Evolutionary conservation across 2,888 invertebrate genomes (phyloP).

Genomic region (Xestobium rufovillosum): DNA sequence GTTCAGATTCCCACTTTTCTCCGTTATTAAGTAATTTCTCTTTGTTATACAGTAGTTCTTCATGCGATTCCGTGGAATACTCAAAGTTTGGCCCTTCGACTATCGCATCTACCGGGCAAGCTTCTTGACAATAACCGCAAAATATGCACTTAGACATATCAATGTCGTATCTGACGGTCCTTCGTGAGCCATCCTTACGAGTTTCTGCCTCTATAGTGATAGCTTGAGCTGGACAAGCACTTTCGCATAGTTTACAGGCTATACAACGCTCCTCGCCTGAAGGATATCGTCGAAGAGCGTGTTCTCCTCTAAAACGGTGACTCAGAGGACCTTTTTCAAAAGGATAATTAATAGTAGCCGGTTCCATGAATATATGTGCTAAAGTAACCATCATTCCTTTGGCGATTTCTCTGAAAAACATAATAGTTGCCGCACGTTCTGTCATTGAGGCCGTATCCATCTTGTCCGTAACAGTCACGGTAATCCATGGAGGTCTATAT

Average conservation of each 20-base stretch:
- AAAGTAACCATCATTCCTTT: not conserved
- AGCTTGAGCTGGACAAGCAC: conserved; percentile 95
- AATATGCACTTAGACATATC: conserved; percentile 99
- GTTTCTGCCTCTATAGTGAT: conserved; percentile 96
- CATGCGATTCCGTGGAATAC: conserved; percentile 94
- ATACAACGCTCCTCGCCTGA: conserved; percentile 95
- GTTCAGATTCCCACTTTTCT: conserved; percentile 96
- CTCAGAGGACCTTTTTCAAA: conserved; percentile 95
- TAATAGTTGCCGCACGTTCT: not conserved
- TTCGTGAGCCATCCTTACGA: conserved; percentile 82
- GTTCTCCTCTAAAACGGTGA: conserved; percentile 90
- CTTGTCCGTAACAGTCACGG: too few species aligned
- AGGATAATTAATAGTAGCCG: conserved; percentile 93
- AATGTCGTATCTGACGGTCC: conserved; percentile 94
- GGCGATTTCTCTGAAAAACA: conserved; percentile 43
- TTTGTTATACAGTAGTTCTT: conserved; percentile 94
- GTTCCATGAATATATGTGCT: conserved; percentile 68
- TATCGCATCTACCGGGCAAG: conserved; percentile 92
- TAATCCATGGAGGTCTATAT: too few species aligned
- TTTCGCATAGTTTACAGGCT: conserved; percentile 94
- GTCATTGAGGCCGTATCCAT: not conserved
- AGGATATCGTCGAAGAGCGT: conserved; percentile 85
- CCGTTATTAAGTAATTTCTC: conserved; percentile 90
- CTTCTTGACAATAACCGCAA: conserved; percentile 95
- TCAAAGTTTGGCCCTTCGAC: conserved; percentile 98